Evolutionary conservation across 2,888 invertebrate genomes (phyloP).

Genomic region (Drosophila parthenogenetica): DNA sequence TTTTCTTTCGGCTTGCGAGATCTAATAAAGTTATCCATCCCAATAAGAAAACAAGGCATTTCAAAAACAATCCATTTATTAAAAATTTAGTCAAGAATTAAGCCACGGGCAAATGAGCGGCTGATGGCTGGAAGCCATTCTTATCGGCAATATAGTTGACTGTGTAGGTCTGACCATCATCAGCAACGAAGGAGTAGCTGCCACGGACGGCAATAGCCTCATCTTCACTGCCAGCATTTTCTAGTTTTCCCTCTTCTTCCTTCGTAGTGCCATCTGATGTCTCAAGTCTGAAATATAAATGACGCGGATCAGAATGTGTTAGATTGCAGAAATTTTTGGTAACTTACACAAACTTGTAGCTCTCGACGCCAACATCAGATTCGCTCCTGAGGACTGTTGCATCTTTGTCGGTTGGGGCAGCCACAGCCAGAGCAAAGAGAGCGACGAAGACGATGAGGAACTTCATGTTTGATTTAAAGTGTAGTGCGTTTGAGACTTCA

Average conservation of each 20-base stretch:
- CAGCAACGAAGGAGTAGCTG: slow-evolving; percentile 85
- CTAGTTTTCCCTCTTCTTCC: slow-evolving; percentile 54
- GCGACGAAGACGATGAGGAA: slow-evolving; percentile 74
- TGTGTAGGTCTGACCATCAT: slow-evolving; percentile 87
- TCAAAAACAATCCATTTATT: slow-evolving; percentile 23
- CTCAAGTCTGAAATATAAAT: not conserved
- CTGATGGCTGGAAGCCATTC: slow-evolving; percentile 85
- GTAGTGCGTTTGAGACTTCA: slow-evolving; percentile 52
- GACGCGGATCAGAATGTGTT: not conserved
- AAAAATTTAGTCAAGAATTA: slow-evolving; percentile 37
- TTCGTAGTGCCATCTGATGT: slow-evolving; percentile 16
- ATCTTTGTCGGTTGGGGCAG: slow-evolving; percentile 63
- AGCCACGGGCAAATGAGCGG: slow-evolving; percentile 85
- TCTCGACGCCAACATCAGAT: slow-evolving; percentile 84
- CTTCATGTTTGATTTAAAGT: slow-evolving; percentile 63
- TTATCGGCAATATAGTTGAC: slow-evolving; percentile 85
- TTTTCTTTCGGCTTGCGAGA: too few species aligned
- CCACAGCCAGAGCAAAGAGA: slow-evolving; percentile 72
- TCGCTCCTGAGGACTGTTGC: slow-evolving; percentile 24
- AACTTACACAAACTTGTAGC: slow-evolving; percentile 85
- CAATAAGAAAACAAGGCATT: not conserved
- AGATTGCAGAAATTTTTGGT: too few species aligned
- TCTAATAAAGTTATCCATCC: not conserved
- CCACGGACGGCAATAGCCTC: slow-evolving; percentile 71
- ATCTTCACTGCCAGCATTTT: slow-evolving; percentile 83